A percentile compares a stretch with the other conserved stretches of the same genome.
These are phyloP conservation scores for Brotula barbata DNA, from an alignment of 2,797 vertebrate genomes.

Conservation along the genomic window DNA sequence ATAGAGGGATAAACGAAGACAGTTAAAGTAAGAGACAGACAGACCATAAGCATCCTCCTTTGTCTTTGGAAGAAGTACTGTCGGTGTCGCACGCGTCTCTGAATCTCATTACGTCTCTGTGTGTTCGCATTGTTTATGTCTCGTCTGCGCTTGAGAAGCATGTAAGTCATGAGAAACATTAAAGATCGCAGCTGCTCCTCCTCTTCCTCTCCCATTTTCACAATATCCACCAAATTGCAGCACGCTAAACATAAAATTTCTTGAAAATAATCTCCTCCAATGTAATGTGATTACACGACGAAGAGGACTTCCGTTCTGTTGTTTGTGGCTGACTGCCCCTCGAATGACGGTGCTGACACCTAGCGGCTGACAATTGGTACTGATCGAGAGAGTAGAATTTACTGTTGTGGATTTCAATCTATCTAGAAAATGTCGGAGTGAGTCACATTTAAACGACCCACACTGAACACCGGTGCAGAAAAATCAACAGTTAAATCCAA, in stretches of 20 bases:
- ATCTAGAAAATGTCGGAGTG: too few species aligned
- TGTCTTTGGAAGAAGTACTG: conserved; percentile 82
- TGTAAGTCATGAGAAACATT: conserved; percentile 77
- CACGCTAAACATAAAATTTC: neutral
- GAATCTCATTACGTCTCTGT: conserved; percentile 73
- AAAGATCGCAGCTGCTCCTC: conserved; percentile 64
- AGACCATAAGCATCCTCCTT: conserved; percentile 79
- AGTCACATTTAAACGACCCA: too few species aligned
- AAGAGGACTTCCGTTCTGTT: conserved; percentile 5
- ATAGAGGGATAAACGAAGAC: neutral
- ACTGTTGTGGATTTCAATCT: too few species aligned
- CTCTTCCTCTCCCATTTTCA: conserved; percentile 63
- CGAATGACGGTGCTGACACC: conserved; percentile 7
- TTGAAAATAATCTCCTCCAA: neutral
- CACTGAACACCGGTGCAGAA: too few species aligned
- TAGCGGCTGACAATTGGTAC: neutral
- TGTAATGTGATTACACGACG: neutral
- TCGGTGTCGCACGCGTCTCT: conserved; percentile 76
- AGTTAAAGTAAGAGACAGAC: conserved; percentile 3
- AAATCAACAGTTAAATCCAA: too few species aligned
- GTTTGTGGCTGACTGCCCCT: neutral
- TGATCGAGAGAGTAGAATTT: too few species aligned
- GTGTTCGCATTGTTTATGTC: conserved; percentile 65
- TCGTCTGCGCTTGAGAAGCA: conserved; percentile 78
- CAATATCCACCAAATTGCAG: neutral